A percentile compares a stretch with the other conserved stretches of the same genome.
phyloP scores from a whole-genome alignment of 2,888 invertebrate genomes.

The Pemphredon lugubris region DNA sequence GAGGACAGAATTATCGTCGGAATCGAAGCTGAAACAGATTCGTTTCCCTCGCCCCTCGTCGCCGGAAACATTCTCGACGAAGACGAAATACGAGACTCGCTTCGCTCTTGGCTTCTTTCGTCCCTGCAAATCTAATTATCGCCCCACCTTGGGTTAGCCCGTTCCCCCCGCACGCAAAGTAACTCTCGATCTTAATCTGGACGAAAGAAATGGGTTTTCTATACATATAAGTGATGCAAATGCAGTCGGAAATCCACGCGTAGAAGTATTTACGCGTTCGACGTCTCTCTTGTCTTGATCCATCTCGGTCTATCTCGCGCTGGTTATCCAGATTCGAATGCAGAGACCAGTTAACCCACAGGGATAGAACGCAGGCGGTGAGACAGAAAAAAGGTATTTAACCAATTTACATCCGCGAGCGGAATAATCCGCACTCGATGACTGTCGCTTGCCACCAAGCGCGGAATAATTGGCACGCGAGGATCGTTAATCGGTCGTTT shows the following conservation, averaged over 20 bases:
- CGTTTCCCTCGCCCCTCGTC: background rate
- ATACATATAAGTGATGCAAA: slow-evolving; percentile 7
- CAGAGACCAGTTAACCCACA: no score
- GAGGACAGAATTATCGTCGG: slow-evolving; percentile 5
- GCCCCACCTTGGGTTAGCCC: slow-evolving; percentile 43
- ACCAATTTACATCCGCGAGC: no score
- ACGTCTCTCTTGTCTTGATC: background rate
- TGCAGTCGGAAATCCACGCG: no score
- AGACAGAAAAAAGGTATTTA: no score
- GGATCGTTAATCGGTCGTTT: no score
- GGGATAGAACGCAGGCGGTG: no score
- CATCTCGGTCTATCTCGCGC: background rate
- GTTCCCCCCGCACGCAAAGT: slow-evolving; percentile 38
- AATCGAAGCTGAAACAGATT: slow-evolving; percentile 9
- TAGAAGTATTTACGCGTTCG: slow-evolving; percentile 11
- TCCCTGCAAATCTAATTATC: slow-evolving; percentile 64
- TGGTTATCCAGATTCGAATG: background rate
- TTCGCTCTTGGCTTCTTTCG: slow-evolving; percentile 54
- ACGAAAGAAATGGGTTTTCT: slow-evolving; percentile 27
- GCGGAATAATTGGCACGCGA: no score
- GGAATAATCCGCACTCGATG: no score
- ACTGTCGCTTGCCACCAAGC: no score
- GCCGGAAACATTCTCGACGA: slow-evolving; percentile 7
- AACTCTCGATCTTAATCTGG: slow-evolving; percentile 51
- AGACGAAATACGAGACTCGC: slow-evolving; percentile 49